Evolutionary conservation across 2,888 invertebrate genomes (phyloP).

Genomic region (Proisotoma minuta): DNA sequence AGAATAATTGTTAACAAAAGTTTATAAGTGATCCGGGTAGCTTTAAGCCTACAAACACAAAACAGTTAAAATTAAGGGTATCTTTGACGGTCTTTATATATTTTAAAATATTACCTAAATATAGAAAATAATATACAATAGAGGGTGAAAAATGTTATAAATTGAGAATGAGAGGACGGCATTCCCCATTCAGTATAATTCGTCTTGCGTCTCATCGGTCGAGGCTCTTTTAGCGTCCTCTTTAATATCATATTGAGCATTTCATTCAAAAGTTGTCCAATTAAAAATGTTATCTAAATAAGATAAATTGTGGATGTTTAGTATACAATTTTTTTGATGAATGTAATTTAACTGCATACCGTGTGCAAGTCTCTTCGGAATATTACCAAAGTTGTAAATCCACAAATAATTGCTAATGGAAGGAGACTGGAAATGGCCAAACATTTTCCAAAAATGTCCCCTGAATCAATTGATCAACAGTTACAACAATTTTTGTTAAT

Average conservation of each 20-base stretch:
- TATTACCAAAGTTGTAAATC: slow-evolving; percentile 75
- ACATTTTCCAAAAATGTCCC: slow-evolving; percentile 74
- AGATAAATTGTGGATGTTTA: slow-evolving; percentile 1
- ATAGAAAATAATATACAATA: slow-evolving; percentile 80
- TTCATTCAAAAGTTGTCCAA: slow-evolving; percentile 74
- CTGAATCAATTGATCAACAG: slow-evolving; percentile 59
- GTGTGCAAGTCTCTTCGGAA: slow-evolving; percentile 88
- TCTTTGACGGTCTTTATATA: background rate
- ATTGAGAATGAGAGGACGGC: slow-evolving; percentile 89
- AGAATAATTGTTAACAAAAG: background rate
- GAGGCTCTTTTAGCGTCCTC: slow-evolving; percentile 71
- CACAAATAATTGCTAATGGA: slow-evolving; percentile 76
- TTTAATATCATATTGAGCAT: slow-evolving; percentile 72
- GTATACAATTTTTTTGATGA: background rate
- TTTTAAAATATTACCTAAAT: slow-evolving; percentile 62
- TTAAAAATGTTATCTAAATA: slow-evolving; percentile 74
- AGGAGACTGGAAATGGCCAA: slow-evolving; percentile 75
- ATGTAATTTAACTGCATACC: slow-evolving; percentile 54
- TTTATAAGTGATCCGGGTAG: background rate
- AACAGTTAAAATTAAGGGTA: background rate
- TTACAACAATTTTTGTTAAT: too few relatives aligned
- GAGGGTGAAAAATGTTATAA: slow-evolving; percentile 83
- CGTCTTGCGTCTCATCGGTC: slow-evolving; percentile 66
- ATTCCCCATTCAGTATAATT: slow-evolving; percentile 76
- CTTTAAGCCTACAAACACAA: background rate